Conservation (phyloP, 1,140 invertebrate genomes). For the Euura saliciscinereae region DNA sequence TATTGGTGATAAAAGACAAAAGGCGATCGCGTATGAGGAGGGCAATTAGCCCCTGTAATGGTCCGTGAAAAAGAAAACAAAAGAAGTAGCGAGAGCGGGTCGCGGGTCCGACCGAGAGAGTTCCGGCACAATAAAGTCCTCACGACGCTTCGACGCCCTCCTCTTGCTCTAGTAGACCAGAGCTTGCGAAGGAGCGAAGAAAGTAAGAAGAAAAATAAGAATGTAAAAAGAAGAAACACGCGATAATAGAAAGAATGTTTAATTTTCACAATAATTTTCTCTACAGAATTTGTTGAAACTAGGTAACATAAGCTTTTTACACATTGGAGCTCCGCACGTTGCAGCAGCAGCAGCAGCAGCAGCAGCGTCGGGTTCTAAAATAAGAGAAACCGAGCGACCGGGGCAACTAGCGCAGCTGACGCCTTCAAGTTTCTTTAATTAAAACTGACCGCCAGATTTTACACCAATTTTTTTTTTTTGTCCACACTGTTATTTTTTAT, state of each 20-base stretch:
- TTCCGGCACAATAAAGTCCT: background rate
- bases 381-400: background rate
- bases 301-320: too few relatives aligned
- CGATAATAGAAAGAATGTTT: too few relatives aligned
- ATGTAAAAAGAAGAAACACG: too few relatives aligned
- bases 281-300: too few relatives aligned
- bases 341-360: too few relatives aligned
- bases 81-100: constrained; percentile 47
- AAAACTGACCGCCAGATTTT: constrained; percentile 43
- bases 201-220: too few relatives aligned
- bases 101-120: constrained; percentile 26
- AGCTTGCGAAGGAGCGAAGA: too few relatives aligned
- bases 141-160: too few relatives aligned
- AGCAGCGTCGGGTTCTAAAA: background rate
- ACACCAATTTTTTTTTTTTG: constrained; percentile 47
- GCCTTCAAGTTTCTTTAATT: constrained; percentile 53
- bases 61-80: constrained; percentile 56
- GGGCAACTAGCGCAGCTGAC: constrained; percentile 48
- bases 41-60: constrained; percentile 59
- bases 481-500: constrained; percentile 11
- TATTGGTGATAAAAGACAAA: constrained; percentile 44
- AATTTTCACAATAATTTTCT: too few relatives aligned
- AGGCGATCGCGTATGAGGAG: constrained; percentile 56
- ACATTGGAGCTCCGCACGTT: too few relatives aligned
- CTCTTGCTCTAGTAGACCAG: too few relatives aligned